phyloP scores from a whole-genome alignment of 1,140 invertebrate genomes.

The Drosophila truncata region DNA sequence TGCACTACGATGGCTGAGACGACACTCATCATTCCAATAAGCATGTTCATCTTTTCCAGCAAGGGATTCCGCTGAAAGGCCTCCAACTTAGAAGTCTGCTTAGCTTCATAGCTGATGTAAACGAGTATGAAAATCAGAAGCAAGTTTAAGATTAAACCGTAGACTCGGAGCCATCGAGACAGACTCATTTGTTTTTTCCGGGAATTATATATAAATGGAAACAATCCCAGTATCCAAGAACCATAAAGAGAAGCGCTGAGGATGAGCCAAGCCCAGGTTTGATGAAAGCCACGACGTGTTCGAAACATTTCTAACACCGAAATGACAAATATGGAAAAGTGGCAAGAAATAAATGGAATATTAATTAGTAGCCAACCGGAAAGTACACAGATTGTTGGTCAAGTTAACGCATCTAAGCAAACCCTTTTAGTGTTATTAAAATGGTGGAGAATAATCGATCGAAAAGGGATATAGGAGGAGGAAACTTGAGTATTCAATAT shows the following conservation, averaged over 20 bases:
- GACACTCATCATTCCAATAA: constrained; percentile 5
- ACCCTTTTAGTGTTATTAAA: constrained; percentile 8
- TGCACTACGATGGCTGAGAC: constrained; percentile 2
- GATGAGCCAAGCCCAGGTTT: constrained; percentile 17
- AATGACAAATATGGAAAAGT: background rate
- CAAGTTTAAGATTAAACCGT: constrained; percentile 30
- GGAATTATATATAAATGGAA: constrained; percentile 40
- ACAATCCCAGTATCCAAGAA: constrained; percentile 50
- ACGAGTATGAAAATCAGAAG: background rate
- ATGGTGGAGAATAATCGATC: background rate
- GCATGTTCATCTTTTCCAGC: constrained; percentile 4
- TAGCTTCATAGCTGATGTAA: fast-evolving
- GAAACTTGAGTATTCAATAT: too few relatives aligned
- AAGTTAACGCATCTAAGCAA: constrained; percentile 3
- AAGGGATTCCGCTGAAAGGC: constrained; percentile 32
- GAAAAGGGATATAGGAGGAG: background rate
- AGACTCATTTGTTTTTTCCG: constrained; percentile 5
- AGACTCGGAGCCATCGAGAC: constrained; percentile 36
- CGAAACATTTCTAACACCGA: constrained; percentile 26
- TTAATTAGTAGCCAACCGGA: background rate
- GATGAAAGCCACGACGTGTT: constrained; percentile 15
- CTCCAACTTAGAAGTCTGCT: background rate
- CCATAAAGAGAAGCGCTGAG: constrained; percentile 20
- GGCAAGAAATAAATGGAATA: background rate
- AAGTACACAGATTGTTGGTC: background rate